Evolutionary conservation across 1,140 invertebrate species (phyloP), one percentile per base, ranked within the genome.

Genomic region (Tetraneura akinire): DNA sequence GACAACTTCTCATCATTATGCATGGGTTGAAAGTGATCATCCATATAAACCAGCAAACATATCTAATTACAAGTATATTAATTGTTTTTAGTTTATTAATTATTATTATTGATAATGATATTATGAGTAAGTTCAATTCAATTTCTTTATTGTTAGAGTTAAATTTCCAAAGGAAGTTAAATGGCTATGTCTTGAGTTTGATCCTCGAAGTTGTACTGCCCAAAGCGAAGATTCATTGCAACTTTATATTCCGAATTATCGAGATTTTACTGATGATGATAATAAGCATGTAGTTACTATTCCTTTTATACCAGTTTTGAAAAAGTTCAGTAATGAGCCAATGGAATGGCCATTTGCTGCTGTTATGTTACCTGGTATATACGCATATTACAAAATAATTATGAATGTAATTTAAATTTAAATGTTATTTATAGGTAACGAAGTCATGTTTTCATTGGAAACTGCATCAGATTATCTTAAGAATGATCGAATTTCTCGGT

Each of bases 391-490:
- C 23, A 68, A 23, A 45, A 23, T 26, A 23, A 11, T 68, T 18
- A 8, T 5, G 6, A 26, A 26, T 4, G 32, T 37, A 3, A 37
- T 37, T 37, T 37, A 37, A 37, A 37, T 47, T 26, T 68, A 26
- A 16, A 47, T 18, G 9, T 26, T 45, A 23, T 1, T 14, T 64
- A 47, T 83, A 86, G 96, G 96, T 26, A 96, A 97, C 86, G 94
- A 97, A 87, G 91, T 98, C 0, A 90, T 97, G 82, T 97, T 98
- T 85, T 97, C 95, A 0, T 84, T 98, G 84, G 96, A 98, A 87
- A 98, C 96, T 1, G 95, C 96, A 0, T 95, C 96, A 0, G 93
- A 98, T 86, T 98, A 98, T 86, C 90, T 97, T 81, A 95, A 95
- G 85, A 95, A 97, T 87, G 96, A 97, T 71, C 92, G 92, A 83